These are phyloP conservation scores for Betta splendens DNA, from an alignment of 2,797 vertebrate genomes.

Conservation along the genomic window DNA sequence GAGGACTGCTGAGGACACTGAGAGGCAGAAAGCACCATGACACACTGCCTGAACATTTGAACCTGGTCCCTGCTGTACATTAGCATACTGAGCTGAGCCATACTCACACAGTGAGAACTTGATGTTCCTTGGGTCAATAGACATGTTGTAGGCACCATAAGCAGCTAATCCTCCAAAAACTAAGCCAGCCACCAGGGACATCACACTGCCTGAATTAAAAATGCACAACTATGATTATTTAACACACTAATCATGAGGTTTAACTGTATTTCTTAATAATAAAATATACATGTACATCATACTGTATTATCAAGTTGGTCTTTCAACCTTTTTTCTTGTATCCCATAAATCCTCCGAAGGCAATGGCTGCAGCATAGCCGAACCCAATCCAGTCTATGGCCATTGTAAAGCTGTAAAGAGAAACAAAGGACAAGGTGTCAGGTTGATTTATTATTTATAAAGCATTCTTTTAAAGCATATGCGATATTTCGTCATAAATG, in stretches of 20 bases:
- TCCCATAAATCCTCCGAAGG: constrained; percentile 86
- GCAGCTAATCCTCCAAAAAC: constrained; percentile 86
- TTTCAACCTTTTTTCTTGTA: constrained; percentile 89
- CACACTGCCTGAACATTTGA: neutral
- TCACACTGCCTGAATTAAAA: constrained; percentile 85
- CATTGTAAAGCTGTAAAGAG: constrained; percentile 65
- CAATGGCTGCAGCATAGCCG: constrained; percentile 85
- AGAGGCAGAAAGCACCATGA: constrained; percentile 8
- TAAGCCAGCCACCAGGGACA: constrained; percentile 89
- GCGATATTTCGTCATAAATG: too few relatives aligned
- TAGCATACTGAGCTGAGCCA: neutral
- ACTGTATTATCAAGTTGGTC: neutral
- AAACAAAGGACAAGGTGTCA: neutral
- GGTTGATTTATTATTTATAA: neutral
- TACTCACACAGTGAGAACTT: constrained; percentile 89
- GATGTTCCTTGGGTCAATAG: constrained; percentile 83
- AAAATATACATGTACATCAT: constrained; percentile 1
- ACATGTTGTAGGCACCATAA: constrained; percentile 88
- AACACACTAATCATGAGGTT: neutral
- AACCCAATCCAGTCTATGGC: constrained; percentile 92
- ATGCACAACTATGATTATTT: neutral
- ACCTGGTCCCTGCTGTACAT: neutral
- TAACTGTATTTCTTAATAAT: neutral
- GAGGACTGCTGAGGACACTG: constrained; percentile 87
- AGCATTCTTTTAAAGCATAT: too few relatives aligned